Evolutionary conservation across 2,113 vertebrate species (phyloP), one percentile per base, ranked within the genome.

Genomic region (Heloderma charlesbogerti): DNA sequence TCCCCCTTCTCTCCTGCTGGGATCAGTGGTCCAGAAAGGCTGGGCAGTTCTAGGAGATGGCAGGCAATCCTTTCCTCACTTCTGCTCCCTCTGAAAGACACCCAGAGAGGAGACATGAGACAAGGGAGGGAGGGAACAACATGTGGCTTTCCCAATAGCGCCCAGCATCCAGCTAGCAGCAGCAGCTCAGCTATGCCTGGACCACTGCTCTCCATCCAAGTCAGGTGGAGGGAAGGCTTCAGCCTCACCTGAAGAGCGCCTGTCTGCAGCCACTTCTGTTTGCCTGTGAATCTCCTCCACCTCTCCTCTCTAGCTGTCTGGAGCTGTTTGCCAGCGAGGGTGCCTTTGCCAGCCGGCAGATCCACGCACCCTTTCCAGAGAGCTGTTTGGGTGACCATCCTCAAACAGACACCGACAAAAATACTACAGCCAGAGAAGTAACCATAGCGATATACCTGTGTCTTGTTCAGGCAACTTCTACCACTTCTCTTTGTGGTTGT

Each of bases 371-470:
- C 94, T 95, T 96, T 94, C 22, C 94, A 94, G 69, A 90, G 60
- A 22, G 96, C 93, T 95, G 94, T 96, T 96, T 91, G 97, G 97
- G 96, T 95, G 96, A 96, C 97, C 97, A 97, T 95, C 95, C 87
- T 94, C 57, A 90, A 95, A 12, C 51, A 7, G 1, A 54, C 5
- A 54, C 51, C 5, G 1, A 54, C 51, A 54, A 9, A 20, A 96
- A 95, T 96, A 90, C 97, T 97, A 96, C 97, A 94, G 95, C 92
- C 96, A 80, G 96, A 89, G 93, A 97, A 93, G 99, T 98, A 98
- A 98, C 99, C 98, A 99, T 99, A 98, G 98, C 98, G 96, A 98
- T 98, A 96, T 95, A 93, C 91, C 72, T 81, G 16, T 5, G 78
- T 20, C 51, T 54, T 4, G 12, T 12, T 51, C 16, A 18, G 79